Percentiles rank a stretch among this genome's conserved stretches.
Conservation (phyloP, 2,888 invertebrate genomes). For the Agrenia bidenticulata region DNA sequence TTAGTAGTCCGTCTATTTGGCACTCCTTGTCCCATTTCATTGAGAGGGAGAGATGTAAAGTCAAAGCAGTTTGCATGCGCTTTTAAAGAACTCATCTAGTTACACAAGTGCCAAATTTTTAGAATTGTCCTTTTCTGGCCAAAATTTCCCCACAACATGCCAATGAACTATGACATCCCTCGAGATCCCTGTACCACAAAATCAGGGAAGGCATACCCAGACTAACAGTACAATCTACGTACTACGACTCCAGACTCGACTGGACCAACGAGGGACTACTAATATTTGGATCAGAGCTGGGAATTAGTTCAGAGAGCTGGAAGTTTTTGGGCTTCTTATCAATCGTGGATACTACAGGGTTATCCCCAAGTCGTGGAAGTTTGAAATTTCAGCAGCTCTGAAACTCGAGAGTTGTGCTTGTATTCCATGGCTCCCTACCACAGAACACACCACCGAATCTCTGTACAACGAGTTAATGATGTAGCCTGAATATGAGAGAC, state of each 20-base stretch:
- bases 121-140: slow-evolving; percentile 33
- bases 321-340: no score
- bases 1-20: slow-evolving; percentile 1
- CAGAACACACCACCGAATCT: background rate
- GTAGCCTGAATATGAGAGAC: slow-evolving; percentile 6
- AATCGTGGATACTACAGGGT: no score
- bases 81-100: slow-evolving; percentile 11
- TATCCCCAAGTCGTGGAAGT: no score
- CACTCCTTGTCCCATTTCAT: slow-evolving; percentile 9
- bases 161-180: slow-evolving; percentile 32
- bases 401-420: no score
- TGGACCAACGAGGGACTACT: no score
- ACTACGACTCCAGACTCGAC: no score
- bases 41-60: background rate
- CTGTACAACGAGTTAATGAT: slow-evolving; percentile 3
- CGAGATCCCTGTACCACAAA: background rate
- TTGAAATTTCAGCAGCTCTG: no score
- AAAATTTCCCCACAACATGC: slow-evolving; percentile 23
- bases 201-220: background rate
- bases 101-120: slow-evolving; percentile 28
- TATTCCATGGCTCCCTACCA: no score
- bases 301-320: no score
- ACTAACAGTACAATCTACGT: no score
- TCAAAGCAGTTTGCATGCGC: slow-evolving; percentile 4
- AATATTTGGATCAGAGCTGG: no score